Conservation (phyloP, 2,797 vertebrate species). For the Naso thynnoides region DNA sequence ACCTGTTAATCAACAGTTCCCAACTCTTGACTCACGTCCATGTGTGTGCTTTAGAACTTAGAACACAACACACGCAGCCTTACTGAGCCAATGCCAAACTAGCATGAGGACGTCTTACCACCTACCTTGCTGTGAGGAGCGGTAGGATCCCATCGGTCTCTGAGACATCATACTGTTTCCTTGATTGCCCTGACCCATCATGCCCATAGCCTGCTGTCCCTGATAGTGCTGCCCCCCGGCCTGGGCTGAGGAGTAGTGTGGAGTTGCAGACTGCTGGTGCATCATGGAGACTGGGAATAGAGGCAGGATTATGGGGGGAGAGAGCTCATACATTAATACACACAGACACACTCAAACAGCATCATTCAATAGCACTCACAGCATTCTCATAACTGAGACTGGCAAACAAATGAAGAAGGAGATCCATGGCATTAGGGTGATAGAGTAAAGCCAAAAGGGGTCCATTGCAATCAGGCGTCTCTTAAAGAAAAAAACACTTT, state of each 20-base stretch:
- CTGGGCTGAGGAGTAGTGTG: conserved; percentile 92
- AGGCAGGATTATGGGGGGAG: conserved; percentile 49
- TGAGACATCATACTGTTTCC: conserved; percentile 93
- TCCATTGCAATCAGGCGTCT: conserved; percentile 35
- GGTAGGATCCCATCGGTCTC: conserved; percentile 93
- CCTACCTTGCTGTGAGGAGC: conserved; percentile 94
- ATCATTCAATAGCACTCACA: conserved; percentile 26
- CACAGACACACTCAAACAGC: conserved; percentile 14
- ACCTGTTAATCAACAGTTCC: neutral
- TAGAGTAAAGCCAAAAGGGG: conserved; percentile 28
- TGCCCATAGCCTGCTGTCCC: conserved; percentile 91
- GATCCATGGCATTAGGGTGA: conserved; percentile 29
- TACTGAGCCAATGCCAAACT: conserved; percentile 13
- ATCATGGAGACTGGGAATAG: conserved; percentile 91
- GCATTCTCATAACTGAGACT: conserved; percentile 15
- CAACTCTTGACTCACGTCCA: conserved; percentile 3
- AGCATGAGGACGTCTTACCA: conserved; percentile 5
- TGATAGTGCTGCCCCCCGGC: conserved; percentile 93
- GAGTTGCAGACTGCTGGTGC: conserved; percentile 93
- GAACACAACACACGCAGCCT: conserved; percentile 24
- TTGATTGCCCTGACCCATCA: conserved; percentile 94
- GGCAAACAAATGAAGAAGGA: conserved; percentile 44
- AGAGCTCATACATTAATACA: conserved; percentile 65
- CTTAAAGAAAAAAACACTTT: conserved; percentile 39
- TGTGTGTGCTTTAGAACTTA: neutral